Conservation (phyloP, 1,140 invertebrate genomes). For the Uloborus diversus region DNA sequence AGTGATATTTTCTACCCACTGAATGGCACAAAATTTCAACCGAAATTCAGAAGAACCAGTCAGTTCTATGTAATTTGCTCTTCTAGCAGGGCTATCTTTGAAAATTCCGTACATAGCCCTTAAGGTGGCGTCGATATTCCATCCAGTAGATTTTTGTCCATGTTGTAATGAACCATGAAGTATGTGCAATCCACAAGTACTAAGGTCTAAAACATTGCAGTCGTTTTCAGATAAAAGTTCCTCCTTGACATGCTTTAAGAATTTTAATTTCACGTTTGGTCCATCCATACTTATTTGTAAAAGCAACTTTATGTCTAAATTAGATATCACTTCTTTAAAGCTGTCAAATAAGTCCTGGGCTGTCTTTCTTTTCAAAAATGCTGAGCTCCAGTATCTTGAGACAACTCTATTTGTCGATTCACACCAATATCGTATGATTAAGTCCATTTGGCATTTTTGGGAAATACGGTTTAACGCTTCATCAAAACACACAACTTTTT, state of each 20-base stretch:
- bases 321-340: not conserved
- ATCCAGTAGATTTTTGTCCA: slow-evolving; percentile 4
- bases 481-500: not conserved
- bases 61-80: not conserved
- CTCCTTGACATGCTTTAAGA: not conserved
- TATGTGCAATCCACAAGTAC: too few relatives aligned
- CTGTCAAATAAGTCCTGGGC: not conserved
- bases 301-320: not conserved
- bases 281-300: slow-evolving; percentile 6
- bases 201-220: not conserved
- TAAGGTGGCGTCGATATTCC: not conserved
- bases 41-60: not conserved
- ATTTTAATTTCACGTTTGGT: slow-evolving; percentile 1
- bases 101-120: too few relatives aligned
- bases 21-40: not conserved
- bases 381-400: not conserved
- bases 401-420: not conserved
- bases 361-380: not conserved
- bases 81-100: too few relatives aligned
- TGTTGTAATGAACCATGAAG: too few relatives aligned
- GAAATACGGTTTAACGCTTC: not conserved
- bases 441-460: slow-evolving; percentile 6
- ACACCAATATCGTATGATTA: not conserved
- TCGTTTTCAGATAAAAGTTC: too few relatives aligned
- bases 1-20: not conserved